phyloP scores from a whole-genome alignment of 2,113 vertebrate species.

The Pelobates fuscus region DNA sequence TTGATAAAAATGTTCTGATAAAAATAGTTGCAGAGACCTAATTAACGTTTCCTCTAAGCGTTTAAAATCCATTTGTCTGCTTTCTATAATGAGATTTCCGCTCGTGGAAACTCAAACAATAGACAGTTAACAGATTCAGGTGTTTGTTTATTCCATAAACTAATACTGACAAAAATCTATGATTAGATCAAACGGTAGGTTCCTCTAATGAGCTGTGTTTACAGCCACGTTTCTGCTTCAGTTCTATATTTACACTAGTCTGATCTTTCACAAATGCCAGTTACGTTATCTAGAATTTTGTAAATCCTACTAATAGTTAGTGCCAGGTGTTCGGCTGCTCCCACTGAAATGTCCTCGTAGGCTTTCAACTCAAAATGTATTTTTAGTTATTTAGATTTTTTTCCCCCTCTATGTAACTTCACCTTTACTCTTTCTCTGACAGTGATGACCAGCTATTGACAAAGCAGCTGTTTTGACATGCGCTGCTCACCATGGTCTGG shows the following conservation, averaged over 20 bases:
- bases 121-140: not conserved
- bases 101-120: not conserved
- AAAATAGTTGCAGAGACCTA: not conserved
- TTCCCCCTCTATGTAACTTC: no score
- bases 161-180: not conserved
- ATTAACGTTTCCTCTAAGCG: not conserved
- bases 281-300: no score
- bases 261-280: not conserved
- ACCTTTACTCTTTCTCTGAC: no score
- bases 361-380: no score
- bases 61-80: not conserved
- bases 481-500: no score
- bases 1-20: no score
- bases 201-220: slow-evolving; percentile 11
- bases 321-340: no score
- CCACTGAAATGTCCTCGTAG: no score
- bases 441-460: no score
- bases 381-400: no score
- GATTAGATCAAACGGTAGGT: slow-evolving; percentile 10
- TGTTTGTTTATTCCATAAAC: slow-evolving; percentile 1
- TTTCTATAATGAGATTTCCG: not conserved
- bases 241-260: slow-evolving; percentile 15
- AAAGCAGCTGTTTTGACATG: no score
- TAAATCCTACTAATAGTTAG: no score
- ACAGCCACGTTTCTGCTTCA: not conserved